Evolutionary conservation across 2,797 vertebrate species (phyloP), one percentile per base, ranked within the genome.

Genomic region (Neosalanx taihuensis): DNA sequence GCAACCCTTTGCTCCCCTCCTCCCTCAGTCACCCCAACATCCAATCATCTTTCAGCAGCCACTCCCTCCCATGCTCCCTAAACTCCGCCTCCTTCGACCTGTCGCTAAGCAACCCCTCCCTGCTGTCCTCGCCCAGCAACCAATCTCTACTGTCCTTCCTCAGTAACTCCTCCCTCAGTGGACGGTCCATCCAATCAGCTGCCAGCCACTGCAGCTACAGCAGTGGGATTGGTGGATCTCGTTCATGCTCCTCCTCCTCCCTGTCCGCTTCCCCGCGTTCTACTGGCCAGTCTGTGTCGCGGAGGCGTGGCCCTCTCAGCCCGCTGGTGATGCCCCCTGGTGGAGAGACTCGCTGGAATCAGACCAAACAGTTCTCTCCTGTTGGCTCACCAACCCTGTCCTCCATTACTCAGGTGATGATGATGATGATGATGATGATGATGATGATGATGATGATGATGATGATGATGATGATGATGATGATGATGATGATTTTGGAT

Each of bases 311-410:
- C 71, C 93, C 92, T 71, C 91, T 94, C 83, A 95, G 92, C 81
- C 93, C 93, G 66, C 86, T 94, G 79, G 92, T 91, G 73, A 85
- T 94, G 77, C 90, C 93, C 1, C 83, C 79, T 84, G 90, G 90
- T 59, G 88, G 90, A 67, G 93, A 94, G 73, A 79, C 89, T 60
- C 90, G 91, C 78, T 91, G 94, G 91, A 90, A 90, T 76, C 93
- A 93, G 73, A 79, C 85, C 73, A 94, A 94, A 87, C 94, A 93
- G 90, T 94, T 94, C 77, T 94, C 93, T 70, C 94, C 94, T 83
- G 92, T 92, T 80, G 88, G 94, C 88, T 93, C 94, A 83, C 93
- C 94, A 74, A 93, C 93, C 69, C 88, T 94, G 85, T 92, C 92
- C 78, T 94, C 93, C 82, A 92, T 94, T 86, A 91, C 92, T 69